A percentile compares a stretch with the other conserved stretches of the same genome.
phyloP scores from a whole-genome alignment of 2,888 invertebrate genomes.

The Dexiosoma caninum region DNA sequence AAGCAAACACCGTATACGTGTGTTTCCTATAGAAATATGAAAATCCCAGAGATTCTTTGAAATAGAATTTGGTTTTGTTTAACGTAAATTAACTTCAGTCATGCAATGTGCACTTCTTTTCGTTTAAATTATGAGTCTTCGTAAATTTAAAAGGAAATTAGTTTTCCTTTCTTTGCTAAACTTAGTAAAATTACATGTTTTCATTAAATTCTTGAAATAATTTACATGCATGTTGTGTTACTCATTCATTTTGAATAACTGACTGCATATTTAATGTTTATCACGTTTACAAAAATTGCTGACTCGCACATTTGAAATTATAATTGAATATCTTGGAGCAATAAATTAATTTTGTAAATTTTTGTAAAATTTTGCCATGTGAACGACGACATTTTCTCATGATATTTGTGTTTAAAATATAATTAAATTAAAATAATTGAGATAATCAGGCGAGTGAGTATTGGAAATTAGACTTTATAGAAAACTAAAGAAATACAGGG shows the following conservation, averaged over 20 bases:
- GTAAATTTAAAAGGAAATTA: not conserved
- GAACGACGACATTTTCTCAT: not conserved
- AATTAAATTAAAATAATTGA: no score
- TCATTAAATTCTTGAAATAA: not conserved
- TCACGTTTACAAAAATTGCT: slow-evolving; percentile 11
- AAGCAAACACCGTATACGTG: no score
- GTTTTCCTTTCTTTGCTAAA: not conserved
- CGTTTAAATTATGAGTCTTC: not conserved
- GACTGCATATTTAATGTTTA: not conserved
- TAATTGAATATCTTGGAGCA: not conserved
- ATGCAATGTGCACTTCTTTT: slow-evolving; percentile 6
- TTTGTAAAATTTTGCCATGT: not conserved
- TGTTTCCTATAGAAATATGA: not conserved
- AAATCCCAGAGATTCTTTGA: not conserved
- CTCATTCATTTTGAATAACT: not conserved
- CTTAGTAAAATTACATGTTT: not conserved
- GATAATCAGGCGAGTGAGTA: no score
- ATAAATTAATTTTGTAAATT: not conserved
- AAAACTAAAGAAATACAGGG: no score
- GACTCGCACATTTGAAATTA: not conserved
- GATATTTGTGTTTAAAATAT: not conserved
- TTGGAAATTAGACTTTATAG: no score
- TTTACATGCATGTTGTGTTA: not conserved
- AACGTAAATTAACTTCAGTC: not conserved
- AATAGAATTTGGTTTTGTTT: not conserved